Percentiles rank a stretch among this genome's conserved stretches.
Evolutionary conservation across 2,888 invertebrate species (phyloP).

Genomic region (Cremastinae sp.): DNA sequence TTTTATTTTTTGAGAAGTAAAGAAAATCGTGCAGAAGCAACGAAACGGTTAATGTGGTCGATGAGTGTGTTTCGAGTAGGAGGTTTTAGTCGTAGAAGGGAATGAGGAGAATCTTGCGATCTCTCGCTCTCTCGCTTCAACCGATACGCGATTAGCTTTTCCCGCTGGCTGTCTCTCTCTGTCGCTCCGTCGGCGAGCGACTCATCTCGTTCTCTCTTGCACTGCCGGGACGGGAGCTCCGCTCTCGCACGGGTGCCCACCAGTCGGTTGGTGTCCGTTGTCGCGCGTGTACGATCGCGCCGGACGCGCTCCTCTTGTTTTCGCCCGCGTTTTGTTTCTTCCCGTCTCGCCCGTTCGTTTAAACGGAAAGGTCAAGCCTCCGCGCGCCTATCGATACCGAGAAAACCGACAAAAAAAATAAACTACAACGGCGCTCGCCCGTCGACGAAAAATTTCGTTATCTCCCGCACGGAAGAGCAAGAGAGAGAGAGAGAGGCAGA

Average conservation of each 20-base stretch:
- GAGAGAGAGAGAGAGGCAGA: not conserved
- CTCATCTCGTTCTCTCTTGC: constrained; percentile 10
- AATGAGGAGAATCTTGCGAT: constrained; percentile 25
- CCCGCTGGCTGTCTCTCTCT: not conserved
- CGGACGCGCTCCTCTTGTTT: not conserved
- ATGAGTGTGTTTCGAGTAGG: constrained; percentile 21
- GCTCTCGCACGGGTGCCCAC: constrained; percentile 60
- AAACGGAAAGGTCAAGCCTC: no score
- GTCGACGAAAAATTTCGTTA: not conserved
- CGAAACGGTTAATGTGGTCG: constrained; percentile 20
- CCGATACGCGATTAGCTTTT: constrained; percentile 1
- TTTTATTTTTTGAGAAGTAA: not conserved
- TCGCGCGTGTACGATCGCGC: constrained; percentile 46
- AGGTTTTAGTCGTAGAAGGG: constrained; percentile 42
- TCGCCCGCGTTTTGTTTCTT: not conserved
- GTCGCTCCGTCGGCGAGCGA: constrained; percentile 4
- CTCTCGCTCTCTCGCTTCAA: constrained; percentile 22
- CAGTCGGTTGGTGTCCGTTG: constrained; percentile 66
- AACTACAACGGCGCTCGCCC: not conserved
- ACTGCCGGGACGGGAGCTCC: constrained; percentile 47
- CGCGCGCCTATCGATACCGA: no score
- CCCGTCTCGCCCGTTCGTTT: not conserved
- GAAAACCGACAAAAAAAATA: no score
- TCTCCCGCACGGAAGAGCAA: not conserved
- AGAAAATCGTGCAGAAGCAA: constrained; percentile 6